Conservation (phyloP, 2,888 invertebrate genomes). For the Teleogryllus oceanicus region DNA sequence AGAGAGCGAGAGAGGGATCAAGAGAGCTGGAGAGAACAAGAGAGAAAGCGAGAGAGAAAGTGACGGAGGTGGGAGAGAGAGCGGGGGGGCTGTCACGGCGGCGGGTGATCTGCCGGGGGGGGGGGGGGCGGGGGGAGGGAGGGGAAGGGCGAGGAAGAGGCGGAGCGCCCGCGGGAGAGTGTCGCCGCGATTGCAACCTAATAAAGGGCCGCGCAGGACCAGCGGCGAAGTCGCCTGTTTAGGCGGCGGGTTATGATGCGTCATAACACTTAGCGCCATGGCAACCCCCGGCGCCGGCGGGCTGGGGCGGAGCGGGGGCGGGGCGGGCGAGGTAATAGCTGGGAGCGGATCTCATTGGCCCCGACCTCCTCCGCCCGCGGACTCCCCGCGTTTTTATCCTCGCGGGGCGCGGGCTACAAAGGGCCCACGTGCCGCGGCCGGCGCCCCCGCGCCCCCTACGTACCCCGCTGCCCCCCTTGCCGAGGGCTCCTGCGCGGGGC, state of each 20-base stretch:
- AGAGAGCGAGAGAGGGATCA: too few relatives aligned
- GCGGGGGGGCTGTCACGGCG: too few relatives aligned
- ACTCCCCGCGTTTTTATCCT: background rate
- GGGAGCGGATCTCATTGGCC: constrained; percentile 4
- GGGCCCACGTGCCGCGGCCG: background rate
- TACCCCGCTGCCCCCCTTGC: background rate
- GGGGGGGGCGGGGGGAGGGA: background rate
- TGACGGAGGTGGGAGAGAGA: too few relatives aligned
- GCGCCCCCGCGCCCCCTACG: background rate
- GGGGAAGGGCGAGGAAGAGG: background rate
- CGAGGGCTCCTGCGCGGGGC: background rate
- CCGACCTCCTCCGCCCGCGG: background rate
- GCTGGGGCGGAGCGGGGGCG: too few relatives aligned
- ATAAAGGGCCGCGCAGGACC: background rate
- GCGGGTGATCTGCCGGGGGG: too few relatives aligned
- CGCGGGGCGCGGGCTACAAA: background rate
- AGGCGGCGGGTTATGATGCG: constrained; percentile 1
- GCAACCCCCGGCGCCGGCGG: background rate
- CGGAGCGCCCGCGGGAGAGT: background rate
- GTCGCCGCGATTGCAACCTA: background rate
- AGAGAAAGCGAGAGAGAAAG: too few relatives aligned
- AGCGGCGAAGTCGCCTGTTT: background rate
- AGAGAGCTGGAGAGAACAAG: too few relatives aligned
- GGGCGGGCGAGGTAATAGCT: background rate
- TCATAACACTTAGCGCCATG: constrained; percentile 18